phyloP scores from a whole-genome alignment of 2,888 invertebrate species.

The Seira ritae region DNA sequence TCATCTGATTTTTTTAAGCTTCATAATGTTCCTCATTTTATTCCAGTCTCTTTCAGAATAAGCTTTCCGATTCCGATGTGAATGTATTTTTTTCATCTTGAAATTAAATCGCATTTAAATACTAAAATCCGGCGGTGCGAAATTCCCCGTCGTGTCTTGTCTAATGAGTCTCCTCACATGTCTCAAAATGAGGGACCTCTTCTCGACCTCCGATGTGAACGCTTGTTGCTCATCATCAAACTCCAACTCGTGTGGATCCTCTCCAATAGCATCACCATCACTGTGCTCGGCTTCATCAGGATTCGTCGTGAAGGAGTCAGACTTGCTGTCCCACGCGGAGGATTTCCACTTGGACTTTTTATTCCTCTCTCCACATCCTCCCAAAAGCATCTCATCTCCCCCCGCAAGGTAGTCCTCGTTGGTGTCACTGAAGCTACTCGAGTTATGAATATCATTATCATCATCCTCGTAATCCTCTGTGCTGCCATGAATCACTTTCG shows the following conservation, averaged over 20 bases:
- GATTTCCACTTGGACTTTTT: constrained; percentile 20
- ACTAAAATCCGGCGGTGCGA: constrained; percentile 71
- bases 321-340: constrained; percentile 37
- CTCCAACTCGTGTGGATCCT: neutral
- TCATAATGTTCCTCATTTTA: neutral
- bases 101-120: neutral
- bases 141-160: constrained; percentile 67
- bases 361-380: neutral
- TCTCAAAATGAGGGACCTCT: constrained; percentile 64
- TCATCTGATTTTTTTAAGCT: neutral
- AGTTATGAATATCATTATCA: constrained; percentile 30
- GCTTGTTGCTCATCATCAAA: constrained; percentile 51
- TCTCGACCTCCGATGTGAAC: constrained; percentile 70
- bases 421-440: constrained; percentile 26
- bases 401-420: constrained; percentile 20
- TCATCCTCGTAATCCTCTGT: constrained; percentile 39
- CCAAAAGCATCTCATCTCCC: neutral
- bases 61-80: neutral
- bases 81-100: neutral
- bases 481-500: constrained; percentile 36
- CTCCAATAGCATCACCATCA: neutral
- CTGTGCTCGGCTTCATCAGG: neutral
- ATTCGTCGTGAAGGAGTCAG: constrained; percentile 20
- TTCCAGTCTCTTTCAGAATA: neutral
- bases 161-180: constrained; percentile 67